phyloP scores from a whole-genome alignment of 2,888 invertebrate genomes.

The Chrysolina haemoptera region DNA sequence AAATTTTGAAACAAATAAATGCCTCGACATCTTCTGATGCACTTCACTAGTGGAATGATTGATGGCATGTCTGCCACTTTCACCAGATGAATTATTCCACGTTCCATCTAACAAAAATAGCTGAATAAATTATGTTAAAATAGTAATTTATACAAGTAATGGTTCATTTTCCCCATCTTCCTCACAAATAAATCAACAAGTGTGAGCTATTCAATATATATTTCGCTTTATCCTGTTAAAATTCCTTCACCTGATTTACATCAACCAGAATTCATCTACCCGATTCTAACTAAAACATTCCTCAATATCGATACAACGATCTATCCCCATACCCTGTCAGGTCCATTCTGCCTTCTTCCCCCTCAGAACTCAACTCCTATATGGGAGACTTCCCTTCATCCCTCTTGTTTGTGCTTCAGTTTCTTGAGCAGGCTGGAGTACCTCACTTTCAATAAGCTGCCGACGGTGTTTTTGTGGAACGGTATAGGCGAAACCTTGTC shows the following conservation, averaged over 20 bases:
- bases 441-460: conserved; percentile 33
- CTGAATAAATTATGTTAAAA: too few species aligned
- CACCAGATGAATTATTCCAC: neutral
- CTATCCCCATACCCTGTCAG: neutral
- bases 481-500: conserved; percentile 1
- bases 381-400: neutral
- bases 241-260: neutral
- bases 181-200: neutral
- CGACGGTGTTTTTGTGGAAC: conserved; percentile 30
- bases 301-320: neutral
- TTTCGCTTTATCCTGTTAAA: neutral
- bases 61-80: neutral
- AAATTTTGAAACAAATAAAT: too few species aligned
- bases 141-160: too few species aligned
- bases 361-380: neutral
- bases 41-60: too few species aligned
- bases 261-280: too few species aligned
- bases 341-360: neutral
- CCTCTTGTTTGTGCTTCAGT: conserved; percentile 25
- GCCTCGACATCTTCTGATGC: too few species aligned
- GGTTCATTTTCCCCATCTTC: too few species aligned
- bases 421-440: conserved; percentile 31
- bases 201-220: neutral
- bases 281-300: neutral
- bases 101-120: too few species aligned